Evolutionary conservation across 2,113 vertebrate genomes (phyloP), one percentile per base, ranked within the genome.

Genomic region (Corydoras sp.): DNA sequence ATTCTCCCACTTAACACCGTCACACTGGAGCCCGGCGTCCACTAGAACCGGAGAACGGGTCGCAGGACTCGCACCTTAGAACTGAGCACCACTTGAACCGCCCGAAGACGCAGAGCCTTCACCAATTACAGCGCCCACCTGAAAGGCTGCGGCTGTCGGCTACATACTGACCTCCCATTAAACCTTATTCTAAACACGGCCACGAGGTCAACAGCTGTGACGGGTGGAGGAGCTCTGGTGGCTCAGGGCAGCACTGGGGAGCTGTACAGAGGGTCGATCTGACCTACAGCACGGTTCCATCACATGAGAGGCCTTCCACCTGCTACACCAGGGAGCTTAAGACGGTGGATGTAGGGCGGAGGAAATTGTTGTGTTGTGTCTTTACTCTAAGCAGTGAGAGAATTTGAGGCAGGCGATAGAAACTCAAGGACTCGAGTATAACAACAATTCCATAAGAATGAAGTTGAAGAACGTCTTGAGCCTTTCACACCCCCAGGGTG

Each of bases 161-260:
- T 68, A 80, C 70, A 75, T 80, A 83, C 79, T 76, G 76, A 81
- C 67, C 67, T 76, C 58, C 43, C 70, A 76, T 69, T 82, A 83
- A 85, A 83, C 85, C 80, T 76, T 83, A 73, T 82, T 85, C 7
- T 83, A 78, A 83, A 77, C 65, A 62, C 71, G 30, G 65, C 76
- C 72, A 73, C 18, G 56, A 62, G 80, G 81, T 83, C 80, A 84
- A 81, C 76, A 81, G 66, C 73, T 72, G 79, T 62, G 77, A 74
- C 71, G 71, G 65, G 62, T 58, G 31, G 53, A 75, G 53, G 69
- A 51, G 74, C 58, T 53, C 67, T 24, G 56, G 49, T 60, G 71
- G 64, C 68, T 63, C 72, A 73, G 71, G 18, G 12, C 31, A 68
- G 62, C 68, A 63, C 66, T 73, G 54, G 54, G 30, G 62, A 70